Percentiles rank a stretch among this genome's conserved stretches.
phyloP scores from a whole-genome alignment of 2,113 vertebrate genomes.

The Chloebia gouldiae region DNA sequence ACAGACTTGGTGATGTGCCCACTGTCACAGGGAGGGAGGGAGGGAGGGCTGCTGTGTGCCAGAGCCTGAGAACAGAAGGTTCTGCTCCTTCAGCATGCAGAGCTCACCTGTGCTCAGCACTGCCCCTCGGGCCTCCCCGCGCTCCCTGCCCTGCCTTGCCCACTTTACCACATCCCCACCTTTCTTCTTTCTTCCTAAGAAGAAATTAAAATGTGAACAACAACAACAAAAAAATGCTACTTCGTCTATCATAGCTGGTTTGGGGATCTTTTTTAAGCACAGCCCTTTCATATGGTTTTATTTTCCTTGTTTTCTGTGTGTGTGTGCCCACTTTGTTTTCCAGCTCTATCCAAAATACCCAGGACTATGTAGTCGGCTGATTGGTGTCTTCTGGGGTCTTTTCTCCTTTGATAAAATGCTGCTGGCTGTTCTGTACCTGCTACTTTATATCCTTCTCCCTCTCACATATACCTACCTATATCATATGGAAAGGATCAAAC shows the following conservation, averaged over 20 bases:
- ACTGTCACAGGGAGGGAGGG: not conserved
- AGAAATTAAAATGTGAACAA: not conserved
- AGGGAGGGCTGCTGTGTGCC: not conserved
- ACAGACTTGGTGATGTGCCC: slow-evolving; percentile 30
- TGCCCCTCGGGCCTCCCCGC: not conserved
- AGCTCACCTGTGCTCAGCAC: not conserved
- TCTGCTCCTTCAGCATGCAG: not conserved
- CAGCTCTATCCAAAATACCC: not conserved
- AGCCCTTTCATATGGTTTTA: not conserved
- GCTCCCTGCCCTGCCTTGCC: not conserved
- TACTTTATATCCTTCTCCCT: slow-evolving; percentile 2
- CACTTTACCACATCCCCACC: not conserved
- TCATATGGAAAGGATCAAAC: slow-evolving; percentile 76
- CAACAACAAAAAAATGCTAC: not conserved
- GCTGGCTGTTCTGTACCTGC: slow-evolving; percentile 59
- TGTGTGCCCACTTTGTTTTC: not conserved
- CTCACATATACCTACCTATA: slow-evolving; percentile 64
- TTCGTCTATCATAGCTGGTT: not conserved
- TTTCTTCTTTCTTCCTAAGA: not conserved
- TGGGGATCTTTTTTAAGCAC: not conserved
- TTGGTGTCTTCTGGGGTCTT: slow-evolving; percentile 39
- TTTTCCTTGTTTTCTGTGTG: not conserved
- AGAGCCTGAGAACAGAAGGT: not conserved
- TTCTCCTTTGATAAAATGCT: slow-evolving; percentile 69
- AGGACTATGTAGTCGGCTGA: not conserved